phyloP scores from a whole-genome alignment of 35 echinoderm and acorn worm species.

The Anneissia japonica region DNA sequence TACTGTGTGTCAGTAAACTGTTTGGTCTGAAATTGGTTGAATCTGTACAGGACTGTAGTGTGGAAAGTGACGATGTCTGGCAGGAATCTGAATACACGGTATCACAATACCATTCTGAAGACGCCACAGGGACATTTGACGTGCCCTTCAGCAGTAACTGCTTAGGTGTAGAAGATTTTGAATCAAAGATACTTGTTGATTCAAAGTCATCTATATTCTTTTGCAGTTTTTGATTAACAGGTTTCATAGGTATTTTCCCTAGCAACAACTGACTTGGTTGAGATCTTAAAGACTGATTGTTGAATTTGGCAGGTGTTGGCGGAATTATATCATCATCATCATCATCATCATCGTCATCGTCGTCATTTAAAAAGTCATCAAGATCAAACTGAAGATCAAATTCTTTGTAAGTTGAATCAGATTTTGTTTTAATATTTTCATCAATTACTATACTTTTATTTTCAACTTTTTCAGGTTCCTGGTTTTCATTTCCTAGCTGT shows the following conservation, averaged over 20 bases:
- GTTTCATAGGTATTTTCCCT: not conserved
- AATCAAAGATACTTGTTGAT: not conserved
- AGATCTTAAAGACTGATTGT: not conserved
- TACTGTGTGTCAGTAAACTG: too few species aligned
- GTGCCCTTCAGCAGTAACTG: too few species aligned
- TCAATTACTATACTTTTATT: not conserved
- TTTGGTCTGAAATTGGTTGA: too few species aligned
- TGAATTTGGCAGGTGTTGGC: slow-evolving; percentile 15
- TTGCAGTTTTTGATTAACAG: not conserved
- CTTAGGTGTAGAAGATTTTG: not conserved
- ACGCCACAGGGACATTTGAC: too few species aligned
- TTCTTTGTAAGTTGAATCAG: slow-evolving; percentile 8
- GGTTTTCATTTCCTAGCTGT: not conserved
- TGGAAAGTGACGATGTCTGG: too few species aligned
- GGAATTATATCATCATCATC: slow-evolving; percentile 38
- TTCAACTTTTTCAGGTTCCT: not conserved
- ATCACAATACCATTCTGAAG: too few species aligned
- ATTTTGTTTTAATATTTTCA: not conserved
- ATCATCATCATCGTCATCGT: slow-evolving; percentile 52
- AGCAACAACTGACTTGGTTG: not conserved
- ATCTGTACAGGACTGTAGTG: too few species aligned
- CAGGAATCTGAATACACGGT: too few species aligned
- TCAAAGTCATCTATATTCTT: not conserved
- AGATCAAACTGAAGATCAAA: slow-evolving; percentile 97
- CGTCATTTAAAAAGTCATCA: slow-evolving; percentile 12